phyloP scores from a whole-genome alignment of 1,140 invertebrate species.

The Cotesia typhae region DNA sequence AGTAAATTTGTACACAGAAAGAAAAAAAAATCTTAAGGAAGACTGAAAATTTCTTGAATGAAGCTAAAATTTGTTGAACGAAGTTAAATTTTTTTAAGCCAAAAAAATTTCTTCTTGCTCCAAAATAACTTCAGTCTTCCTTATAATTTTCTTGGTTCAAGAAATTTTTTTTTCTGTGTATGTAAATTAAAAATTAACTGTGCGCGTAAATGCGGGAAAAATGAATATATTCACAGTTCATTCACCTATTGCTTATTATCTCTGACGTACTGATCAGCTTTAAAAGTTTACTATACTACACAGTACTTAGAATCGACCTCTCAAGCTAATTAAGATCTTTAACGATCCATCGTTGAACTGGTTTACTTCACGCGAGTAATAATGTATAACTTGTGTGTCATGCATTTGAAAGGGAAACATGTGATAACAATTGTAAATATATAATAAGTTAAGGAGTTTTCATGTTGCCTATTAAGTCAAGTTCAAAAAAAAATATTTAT shows the following conservation, averaged over 20 bases:
- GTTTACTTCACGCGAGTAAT: slow-evolving; percentile 17
- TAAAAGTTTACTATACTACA: neutral
- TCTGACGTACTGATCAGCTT: slow-evolving; percentile 16
- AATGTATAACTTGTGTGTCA: slow-evolving; percentile 12
- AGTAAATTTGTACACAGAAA: too few relatives aligned
- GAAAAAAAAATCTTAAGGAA: too few relatives aligned
- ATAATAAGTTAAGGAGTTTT: too few relatives aligned
- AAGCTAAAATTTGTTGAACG: too few relatives aligned
- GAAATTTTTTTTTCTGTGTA: too few relatives aligned
- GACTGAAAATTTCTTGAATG: too few relatives aligned
- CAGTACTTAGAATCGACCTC: slow-evolving; percentile 9
- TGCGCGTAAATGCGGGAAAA: neutral
- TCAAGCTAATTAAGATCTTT: slow-evolving; percentile 22
- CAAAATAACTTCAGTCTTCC: too few relatives aligned
- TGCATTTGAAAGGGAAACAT: slow-evolving; percentile 20
- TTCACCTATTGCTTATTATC: slow-evolving; percentile 14
- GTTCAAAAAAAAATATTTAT: too few relatives aligned
- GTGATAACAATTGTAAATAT: neutral
- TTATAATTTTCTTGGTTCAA: too few relatives aligned
- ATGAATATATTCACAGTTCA: neutral
- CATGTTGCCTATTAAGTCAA: too few relatives aligned
- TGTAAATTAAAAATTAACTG: neutral
- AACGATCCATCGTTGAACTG: slow-evolving; percentile 19
- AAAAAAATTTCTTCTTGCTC: too few relatives aligned
- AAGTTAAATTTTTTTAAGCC: too few relatives aligned